These are phyloP conservation scores for Chunga burmeisteri DNA, from an alignment of 2,113 vertebrate genomes.

Conservation along the genomic window DNA sequence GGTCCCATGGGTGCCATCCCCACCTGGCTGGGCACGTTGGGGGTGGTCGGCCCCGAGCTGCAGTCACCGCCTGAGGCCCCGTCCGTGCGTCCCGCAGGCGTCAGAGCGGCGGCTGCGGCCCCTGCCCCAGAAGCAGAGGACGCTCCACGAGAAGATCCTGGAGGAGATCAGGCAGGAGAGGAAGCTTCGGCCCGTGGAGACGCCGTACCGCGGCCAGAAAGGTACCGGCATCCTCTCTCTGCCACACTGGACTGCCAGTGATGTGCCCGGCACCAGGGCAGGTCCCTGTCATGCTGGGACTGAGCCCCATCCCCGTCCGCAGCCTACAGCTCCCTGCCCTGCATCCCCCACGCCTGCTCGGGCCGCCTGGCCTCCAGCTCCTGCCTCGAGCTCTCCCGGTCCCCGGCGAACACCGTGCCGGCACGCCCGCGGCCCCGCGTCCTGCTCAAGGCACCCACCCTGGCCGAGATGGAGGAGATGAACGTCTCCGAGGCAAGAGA, in stretches of 20 bases:
- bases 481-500: constrained; percentile 84
- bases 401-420: neutral
- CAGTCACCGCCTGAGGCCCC: fast-evolving
- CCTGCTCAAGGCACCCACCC: constrained; percentile 91
- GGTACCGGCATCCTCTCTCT: constrained; percentile 17
- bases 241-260: fast-evolving
- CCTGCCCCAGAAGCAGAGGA: constrained; percentile 81
- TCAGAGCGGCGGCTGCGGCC: constrained; percentile 87
- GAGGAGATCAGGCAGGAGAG: constrained; percentile 91
- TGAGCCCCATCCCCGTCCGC: neutral
- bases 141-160: constrained; percentile 88
- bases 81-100: constrained; percentile 58
- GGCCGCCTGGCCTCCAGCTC: constrained; percentile 83
- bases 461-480: constrained; percentile 98
- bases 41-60: fast-evolving
- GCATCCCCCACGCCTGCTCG: constrained; percentile 82
- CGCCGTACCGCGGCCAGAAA: constrained; percentile 58
- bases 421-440: constrained; percentile 75
- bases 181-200: constrained; percentile 84
- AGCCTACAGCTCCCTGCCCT: constrained; percentile 92
- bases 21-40: neutral
- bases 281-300: fast-evolving
- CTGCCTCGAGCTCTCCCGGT: constrained; percentile 85
- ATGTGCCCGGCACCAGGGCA: neutral
- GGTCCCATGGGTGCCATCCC: neutral